Conservation (phyloP, 2,888 invertebrate species). For the Aphodius sticticus region DNA sequence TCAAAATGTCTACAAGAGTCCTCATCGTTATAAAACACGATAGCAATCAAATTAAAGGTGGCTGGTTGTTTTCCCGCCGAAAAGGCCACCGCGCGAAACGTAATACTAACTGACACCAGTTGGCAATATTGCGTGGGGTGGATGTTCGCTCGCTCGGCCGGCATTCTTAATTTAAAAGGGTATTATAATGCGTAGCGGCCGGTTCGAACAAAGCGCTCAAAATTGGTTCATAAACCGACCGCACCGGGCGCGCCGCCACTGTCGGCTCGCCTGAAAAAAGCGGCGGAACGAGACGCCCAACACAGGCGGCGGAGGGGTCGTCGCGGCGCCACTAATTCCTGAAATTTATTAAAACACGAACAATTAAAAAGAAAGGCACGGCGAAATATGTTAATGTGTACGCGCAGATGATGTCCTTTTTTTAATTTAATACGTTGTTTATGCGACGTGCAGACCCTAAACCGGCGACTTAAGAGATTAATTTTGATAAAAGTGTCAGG, state of each 20-base stretch:
- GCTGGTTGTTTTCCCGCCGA: background rate
- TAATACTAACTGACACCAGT: constrained; percentile 18
- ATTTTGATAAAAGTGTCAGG: background rate
- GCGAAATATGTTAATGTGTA: constrained; percentile 19
- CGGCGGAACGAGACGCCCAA: background rate
- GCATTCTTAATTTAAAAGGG: constrained; percentile 22
- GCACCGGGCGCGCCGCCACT: background rate
- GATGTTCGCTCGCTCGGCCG: background rate
- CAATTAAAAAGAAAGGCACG: constrained; percentile 14
- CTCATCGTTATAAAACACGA: background rate
- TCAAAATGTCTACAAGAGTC: background rate
- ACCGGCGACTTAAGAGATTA: background rate
- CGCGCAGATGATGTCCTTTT: background rate
- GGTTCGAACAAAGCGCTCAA: constrained; percentile 22
- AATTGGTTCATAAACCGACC: constrained; percentile 22
- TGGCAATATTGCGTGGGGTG: background rate
- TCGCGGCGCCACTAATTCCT: constrained; percentile 12
- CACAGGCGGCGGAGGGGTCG: background rate
- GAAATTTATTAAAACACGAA: constrained; percentile 24
- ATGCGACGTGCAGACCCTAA: background rate
- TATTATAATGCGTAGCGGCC: constrained; percentile 5
- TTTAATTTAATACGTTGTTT: constrained; percentile 4
- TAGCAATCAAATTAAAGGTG: background rate
- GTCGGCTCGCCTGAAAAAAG: constrained; percentile 11
- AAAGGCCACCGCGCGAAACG: background rate